These are phyloP conservation scores for Agriopis marginaria DNA, from an alignment of 2,888 invertebrate species.

Conservation along the genomic window DNA sequence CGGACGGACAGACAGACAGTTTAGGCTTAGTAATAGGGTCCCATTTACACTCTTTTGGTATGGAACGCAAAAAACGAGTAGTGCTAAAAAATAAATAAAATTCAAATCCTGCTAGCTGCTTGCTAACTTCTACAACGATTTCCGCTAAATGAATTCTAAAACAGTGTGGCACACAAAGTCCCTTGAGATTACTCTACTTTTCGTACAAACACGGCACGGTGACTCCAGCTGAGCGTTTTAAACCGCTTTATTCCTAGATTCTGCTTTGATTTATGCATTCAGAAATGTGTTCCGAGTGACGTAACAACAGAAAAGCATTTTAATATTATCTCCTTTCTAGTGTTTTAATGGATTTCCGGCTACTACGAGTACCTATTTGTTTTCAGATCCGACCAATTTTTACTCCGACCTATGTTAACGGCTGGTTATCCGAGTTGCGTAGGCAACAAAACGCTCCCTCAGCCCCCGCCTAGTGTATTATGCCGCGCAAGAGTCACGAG, in stretches of 20 bases:
- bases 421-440: too few species aligned
- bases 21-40: too few species aligned
- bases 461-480: too few species aligned
- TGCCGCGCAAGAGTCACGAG: too few species aligned
- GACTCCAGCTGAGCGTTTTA: constrained; percentile 24
- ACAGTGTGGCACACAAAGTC: constrained; percentile 3
- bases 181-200: constrained; percentile 21
- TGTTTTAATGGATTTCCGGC: constrained; percentile 15
- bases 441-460: too few species aligned
- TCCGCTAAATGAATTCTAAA: constrained; percentile 27
- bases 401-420: neutral
- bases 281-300: constrained; percentile 60
- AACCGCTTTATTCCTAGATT: constrained; percentile 53
- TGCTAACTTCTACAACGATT: constrained; percentile 5
- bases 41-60: too few species aligned
- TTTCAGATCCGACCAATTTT: constrained; percentile 5
- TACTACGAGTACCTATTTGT: neutral
- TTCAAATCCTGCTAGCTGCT: neutral
- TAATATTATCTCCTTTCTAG: constrained; percentile 62
- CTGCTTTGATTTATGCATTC: constrained; percentile 68
- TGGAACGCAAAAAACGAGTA: too few species aligned
- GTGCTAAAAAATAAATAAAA: too few species aligned
- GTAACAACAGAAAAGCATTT: constrained; percentile 67
- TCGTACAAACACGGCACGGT: constrained; percentile 27
- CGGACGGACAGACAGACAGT: too few species aligned